A percentile compares a stretch with the other conserved stretches of the same genome.
Evolutionary conservation across 2,113 vertebrate genomes (phyloP).

Genomic region (Aramus guarauna): DNA sequence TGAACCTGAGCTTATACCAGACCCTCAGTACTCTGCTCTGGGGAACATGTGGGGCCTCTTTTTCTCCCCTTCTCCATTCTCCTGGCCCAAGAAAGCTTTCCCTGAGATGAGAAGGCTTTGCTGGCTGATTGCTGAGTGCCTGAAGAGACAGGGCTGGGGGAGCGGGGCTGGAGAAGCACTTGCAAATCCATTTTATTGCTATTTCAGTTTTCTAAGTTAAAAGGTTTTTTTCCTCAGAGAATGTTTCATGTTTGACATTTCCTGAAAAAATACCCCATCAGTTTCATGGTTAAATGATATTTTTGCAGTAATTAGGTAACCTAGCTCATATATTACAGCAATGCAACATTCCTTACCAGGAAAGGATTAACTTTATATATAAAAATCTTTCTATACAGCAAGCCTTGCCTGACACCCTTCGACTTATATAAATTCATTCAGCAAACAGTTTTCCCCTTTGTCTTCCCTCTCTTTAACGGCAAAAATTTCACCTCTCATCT

Average conservation of each 20-base stretch:
- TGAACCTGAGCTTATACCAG: background rate
- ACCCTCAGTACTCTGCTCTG: background rate
- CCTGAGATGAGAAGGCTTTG: background rate
- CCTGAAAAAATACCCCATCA: background rate
- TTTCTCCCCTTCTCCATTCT: background rate
- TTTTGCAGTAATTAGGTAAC: background rate
- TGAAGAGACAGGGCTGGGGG: background rate
- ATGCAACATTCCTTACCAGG: background rate
- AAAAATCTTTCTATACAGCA: background rate
- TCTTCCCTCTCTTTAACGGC: background rate
- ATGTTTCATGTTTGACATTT: background rate
- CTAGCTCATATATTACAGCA: background rate
- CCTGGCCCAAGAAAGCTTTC: background rate
- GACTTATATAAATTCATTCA: background rate
- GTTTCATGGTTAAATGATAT: background rate
- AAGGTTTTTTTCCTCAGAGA: background rate
- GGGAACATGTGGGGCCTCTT: fast-evolving
- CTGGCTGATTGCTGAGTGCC: background rate
- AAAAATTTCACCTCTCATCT: background rate
- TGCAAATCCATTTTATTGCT: background rate
- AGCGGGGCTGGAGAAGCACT: fast-evolving
- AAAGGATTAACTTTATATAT: background rate
- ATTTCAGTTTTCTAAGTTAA: background rate
- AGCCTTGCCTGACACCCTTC: background rate
- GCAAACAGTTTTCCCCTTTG: background rate